Percentiles rank a stretch among this genome's conserved stretches.
Evolutionary conservation across 2,888 invertebrate species (phyloP).

Genomic region (Argyresthia goedartella): DNA sequence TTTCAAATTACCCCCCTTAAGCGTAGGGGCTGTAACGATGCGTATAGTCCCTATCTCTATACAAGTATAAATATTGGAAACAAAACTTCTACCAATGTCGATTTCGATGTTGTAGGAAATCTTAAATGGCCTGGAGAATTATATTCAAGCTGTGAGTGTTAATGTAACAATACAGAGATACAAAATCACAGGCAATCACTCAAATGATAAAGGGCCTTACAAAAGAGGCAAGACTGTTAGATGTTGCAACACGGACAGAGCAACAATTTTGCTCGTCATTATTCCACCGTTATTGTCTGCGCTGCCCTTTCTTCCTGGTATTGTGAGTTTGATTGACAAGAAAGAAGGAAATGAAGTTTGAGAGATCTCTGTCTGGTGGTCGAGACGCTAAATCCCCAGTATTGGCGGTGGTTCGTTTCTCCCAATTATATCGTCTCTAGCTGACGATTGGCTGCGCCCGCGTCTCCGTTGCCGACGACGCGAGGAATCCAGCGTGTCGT

Average conservation of each 20-base stretch:
- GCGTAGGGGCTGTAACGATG: no score
- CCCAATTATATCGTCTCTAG: constrained; percentile 67
- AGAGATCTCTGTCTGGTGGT: not conserved
- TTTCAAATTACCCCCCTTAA: no score
- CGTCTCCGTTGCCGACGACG: constrained; percentile 21
- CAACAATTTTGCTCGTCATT: constrained; percentile 42
- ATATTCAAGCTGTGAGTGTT: not conserved
- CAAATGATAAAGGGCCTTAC: constrained; percentile 41
- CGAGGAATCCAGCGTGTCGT: constrained; percentile 66
- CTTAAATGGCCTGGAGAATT: not conserved
- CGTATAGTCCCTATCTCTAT: no score
- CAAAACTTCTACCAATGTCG: not conserved
- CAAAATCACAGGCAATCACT: constrained; percentile 39
- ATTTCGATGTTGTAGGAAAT: not conserved
- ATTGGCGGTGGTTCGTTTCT: constrained; percentile 64
- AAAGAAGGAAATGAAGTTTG: constrained; percentile 1
- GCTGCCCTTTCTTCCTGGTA: not conserved
- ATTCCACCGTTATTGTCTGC: constrained; percentile 25
- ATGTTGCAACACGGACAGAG: constrained; percentile 32
- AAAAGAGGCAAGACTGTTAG: constrained; percentile 59
- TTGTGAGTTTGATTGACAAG: not conserved
- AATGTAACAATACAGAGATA: not conserved
- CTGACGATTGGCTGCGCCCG: constrained; percentile 52
- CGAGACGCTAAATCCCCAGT: constrained; percentile 42
- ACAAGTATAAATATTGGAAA: no score